Evolutionary conservation across 2,888 invertebrate genomes (phyloP).

Genomic region (Isoperla grammatica): DNA sequence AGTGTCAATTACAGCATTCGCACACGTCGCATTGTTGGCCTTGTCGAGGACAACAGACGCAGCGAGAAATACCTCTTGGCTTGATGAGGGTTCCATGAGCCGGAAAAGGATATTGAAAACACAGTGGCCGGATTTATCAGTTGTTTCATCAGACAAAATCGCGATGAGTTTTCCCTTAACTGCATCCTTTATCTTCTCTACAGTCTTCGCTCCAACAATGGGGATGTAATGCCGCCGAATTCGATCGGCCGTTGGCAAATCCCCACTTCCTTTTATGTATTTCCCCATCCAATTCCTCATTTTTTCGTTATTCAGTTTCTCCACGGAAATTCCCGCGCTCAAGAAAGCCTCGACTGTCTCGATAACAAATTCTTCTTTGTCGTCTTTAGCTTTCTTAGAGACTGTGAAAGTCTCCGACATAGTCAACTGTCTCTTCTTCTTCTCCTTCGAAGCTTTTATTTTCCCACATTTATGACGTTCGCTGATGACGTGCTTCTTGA

Average conservation of each 20-base stretch:
- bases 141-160: conserved; percentile 20
- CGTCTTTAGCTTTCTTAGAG: too few species aligned
- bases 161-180: conserved; percentile 4
- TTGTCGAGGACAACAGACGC: not conserved
- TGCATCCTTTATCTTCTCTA: conserved; percentile 10
- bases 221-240: conserved; percentile 18
- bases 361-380: too few species aligned
- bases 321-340: not conserved
- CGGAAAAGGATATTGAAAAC: conserved; percentile 14
- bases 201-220: not conserved
- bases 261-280: conserved; percentile 7
- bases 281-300: not conserved
- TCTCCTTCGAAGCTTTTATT: too few species aligned
- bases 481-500: too few species aligned
- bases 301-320: not conserved
- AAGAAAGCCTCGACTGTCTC: too few species aligned
- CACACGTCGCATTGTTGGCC: not conserved
- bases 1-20: not conserved
- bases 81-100: not conserved
- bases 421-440: too few species aligned
- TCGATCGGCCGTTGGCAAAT: conserved; percentile 16
- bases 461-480: too few species aligned
- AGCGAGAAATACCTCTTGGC: not conserved
- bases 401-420: too few species aligned
- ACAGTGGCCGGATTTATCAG: conserved; percentile 19